Evolutionary conservation across 2,888 invertebrate genomes (phyloP).

Genomic region (Pseudanteris insignis): DNA sequence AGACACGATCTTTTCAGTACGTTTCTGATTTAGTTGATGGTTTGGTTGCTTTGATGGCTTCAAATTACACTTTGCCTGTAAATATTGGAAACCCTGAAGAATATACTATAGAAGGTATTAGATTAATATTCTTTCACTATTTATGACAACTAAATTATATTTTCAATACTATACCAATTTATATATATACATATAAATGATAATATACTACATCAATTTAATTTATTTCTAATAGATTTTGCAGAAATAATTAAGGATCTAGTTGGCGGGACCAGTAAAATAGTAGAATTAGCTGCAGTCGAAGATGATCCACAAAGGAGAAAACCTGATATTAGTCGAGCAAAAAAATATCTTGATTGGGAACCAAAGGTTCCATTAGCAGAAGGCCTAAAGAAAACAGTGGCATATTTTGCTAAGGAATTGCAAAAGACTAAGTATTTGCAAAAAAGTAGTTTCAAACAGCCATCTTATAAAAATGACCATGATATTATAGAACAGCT

Average conservation of each 20-base stretch:
- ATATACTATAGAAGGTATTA: slow-evolving; percentile 89
- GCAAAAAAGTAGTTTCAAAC: slow-evolving; percentile 67
- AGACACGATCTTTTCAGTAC: slow-evolving; percentile 97
- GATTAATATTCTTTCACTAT: too few relatives aligned
- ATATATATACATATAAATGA: too few relatives aligned
- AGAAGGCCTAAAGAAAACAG: slow-evolving; percentile 89
- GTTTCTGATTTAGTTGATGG: slow-evolving; percentile 97
- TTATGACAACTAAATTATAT: too few relatives aligned
- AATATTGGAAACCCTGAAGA: slow-evolving; percentile 99
- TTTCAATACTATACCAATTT: too few relatives aligned
- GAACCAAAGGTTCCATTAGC: slow-evolving; percentile 87
- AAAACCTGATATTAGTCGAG: slow-evolving; percentile 91
- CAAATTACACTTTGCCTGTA: slow-evolving; percentile 91
- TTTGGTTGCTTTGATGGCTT: slow-evolving; percentile 89
- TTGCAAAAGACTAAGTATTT: slow-evolving; percentile 73
- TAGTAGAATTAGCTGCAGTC: slow-evolving; percentile 84
- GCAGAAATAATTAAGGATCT: slow-evolving; percentile 85
- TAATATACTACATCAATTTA: too few relatives aligned
- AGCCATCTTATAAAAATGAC: slow-evolving; percentile 56
- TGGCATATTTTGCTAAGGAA: slow-evolving; percentile 93
- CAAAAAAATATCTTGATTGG: slow-evolving; percentile 88
- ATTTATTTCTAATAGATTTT: slow-evolving; percentile 73
- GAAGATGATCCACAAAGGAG: slow-evolving; percentile 97
- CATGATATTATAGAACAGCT: slow-evolving; percentile 62
- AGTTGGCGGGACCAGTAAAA: slow-evolving; percentile 86